phyloP scores from a whole-genome alignment of 2,113 vertebrate species.

The Mola mola region DNA sequence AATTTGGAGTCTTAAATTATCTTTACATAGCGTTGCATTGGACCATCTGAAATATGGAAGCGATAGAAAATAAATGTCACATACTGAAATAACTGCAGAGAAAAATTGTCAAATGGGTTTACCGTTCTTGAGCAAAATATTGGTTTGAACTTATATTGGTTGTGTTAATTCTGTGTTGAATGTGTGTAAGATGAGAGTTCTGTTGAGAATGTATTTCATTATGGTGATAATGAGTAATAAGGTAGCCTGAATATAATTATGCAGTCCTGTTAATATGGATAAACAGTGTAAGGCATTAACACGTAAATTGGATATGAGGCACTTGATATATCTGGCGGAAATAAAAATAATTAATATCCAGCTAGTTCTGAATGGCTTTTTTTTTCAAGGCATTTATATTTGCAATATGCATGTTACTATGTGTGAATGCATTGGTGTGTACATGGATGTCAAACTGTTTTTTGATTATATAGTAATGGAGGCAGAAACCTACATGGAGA shows the following conservation, averaged over 20 bases:
- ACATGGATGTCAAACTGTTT: not conserved
- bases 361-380: not conserved
- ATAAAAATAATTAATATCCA: not conserved
- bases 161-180: too few relatives aligned
- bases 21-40: not conserved
- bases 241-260: not conserved
- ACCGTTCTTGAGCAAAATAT: not conserved
- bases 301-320: conserved; percentile 4
- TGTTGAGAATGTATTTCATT: conserved; percentile 20
- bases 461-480: not conserved
- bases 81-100: not conserved
- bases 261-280: not conserved
- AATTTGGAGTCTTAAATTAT: conserved; percentile 1
- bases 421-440: not conserved
- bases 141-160: not conserved
- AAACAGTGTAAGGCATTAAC: too few relatives aligned
- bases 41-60: too few relatives aligned
- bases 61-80: not conserved
- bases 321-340: not conserved
- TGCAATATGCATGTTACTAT: not conserved
- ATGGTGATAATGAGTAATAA: conserved; percentile 20
- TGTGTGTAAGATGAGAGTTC: not conserved
- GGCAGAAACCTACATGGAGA: not conserved
- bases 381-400: not conserved
- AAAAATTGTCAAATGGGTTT: not conserved